These are phyloP conservation scores for Agrochola macilenta DNA, from an alignment of 2,888 invertebrate genomes.

Conservation along the genomic window DNA sequence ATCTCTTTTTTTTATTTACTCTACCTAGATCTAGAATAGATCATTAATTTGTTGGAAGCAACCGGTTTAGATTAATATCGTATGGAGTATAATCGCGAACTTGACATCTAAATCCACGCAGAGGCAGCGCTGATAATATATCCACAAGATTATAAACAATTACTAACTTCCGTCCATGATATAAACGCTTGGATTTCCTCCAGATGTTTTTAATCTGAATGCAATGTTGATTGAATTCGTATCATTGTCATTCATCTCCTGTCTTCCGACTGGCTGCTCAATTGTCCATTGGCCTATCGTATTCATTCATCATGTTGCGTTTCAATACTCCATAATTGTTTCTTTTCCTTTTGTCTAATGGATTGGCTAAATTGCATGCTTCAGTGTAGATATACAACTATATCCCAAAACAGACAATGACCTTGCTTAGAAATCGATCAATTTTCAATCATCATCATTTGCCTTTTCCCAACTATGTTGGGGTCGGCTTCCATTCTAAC, in stretches of 20 bases:
- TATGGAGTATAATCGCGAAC: slow-evolving; percentile 20
- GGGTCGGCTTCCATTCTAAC: not conserved
- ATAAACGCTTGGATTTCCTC: slow-evolving; percentile 46
- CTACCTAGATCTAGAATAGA: not conserved
- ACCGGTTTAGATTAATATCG: slow-evolving; percentile 10
- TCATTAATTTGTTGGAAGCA: not conserved
- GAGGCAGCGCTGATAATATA: slow-evolving; percentile 30
- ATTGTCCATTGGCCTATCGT: slow-evolving; percentile 6
- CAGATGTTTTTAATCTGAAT: slow-evolving; percentile 49
- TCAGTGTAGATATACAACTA: slow-evolving; percentile 1
- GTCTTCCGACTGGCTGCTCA: slow-evolving; percentile 9
- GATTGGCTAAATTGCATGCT: not conserved
- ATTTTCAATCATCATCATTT: not conserved
- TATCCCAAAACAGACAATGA: slow-evolving; percentile 22
- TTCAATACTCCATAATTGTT: slow-evolving; percentile 13
- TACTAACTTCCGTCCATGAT: slow-evolving; percentile 50
- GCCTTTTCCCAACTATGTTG: not conserved
- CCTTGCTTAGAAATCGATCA: not conserved
- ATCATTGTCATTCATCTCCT: slow-evolving; percentile 52
- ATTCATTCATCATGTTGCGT: slow-evolving; percentile 9
- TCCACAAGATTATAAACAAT: slow-evolving; percentile 34
- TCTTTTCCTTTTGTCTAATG: slow-evolving; percentile 8
- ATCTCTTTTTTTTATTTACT: not conserved
- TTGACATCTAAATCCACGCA: slow-evolving; percentile 35
- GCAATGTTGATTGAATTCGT: slow-evolving; percentile 34